Evolutionary conservation across 1,140 invertebrate species (phyloP).

Genomic region (Hirudo medicinalis): DNA sequence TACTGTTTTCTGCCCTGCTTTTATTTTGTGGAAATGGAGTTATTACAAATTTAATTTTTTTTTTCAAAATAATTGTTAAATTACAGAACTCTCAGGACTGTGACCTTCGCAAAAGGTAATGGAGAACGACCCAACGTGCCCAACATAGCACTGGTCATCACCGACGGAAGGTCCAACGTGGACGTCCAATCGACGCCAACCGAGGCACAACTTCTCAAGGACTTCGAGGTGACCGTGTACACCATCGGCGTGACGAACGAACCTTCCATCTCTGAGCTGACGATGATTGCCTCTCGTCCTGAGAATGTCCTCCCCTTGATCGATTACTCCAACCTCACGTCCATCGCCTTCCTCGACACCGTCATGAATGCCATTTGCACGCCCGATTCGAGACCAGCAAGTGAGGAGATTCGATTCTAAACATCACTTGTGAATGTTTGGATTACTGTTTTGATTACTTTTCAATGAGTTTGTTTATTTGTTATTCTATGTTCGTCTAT

Average conservation of each 20-base stretch:
- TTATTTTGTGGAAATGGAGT: no score
- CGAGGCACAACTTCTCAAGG: conserved; percentile 12
- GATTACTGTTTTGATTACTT: neutral
- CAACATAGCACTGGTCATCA: conserved; percentile 18
- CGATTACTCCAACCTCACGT: neutral
- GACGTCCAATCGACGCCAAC: neutral
- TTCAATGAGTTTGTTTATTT: neutral
- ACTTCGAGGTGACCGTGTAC: conserved; percentile 9
- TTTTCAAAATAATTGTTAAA: neutral
- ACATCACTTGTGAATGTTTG: no score
- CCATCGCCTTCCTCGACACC: neutral
- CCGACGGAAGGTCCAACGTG: conserved; percentile 20
- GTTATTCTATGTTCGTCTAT: no score
- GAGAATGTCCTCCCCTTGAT: neutral
- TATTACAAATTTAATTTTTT: no score
- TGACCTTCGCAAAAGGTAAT: neutral
- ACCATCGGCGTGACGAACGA: conserved; percentile 15
- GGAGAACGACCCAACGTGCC: conserved; percentile 2
- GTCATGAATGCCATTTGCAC: neutral
- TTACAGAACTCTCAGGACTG: neutral
- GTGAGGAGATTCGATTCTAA: neutral
- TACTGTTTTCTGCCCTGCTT: no score
- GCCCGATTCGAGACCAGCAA: neutral
- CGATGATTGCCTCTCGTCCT: neutral
- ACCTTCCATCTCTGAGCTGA: neutral